phyloP scores from a whole-genome alignment of 1,140 invertebrate genomes.

The Copidosoma floridanum region DNA sequence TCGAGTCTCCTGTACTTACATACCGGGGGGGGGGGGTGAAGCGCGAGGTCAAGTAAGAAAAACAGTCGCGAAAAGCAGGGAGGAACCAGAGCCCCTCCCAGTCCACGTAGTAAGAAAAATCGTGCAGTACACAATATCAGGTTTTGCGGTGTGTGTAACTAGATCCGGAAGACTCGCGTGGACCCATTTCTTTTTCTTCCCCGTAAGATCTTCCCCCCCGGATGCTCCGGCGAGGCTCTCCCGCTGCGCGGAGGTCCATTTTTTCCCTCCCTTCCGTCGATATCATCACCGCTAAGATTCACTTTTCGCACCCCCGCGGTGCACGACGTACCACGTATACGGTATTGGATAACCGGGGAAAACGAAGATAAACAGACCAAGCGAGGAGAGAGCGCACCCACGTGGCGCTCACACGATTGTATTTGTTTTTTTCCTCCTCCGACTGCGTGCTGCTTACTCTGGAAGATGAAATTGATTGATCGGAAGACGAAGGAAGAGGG shows the following conservation, averaged over 20 bases:
- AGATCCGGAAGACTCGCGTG: constrained; percentile 7
- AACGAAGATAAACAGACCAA: neutral
- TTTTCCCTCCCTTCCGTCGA: neutral
- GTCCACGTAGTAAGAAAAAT: neutral
- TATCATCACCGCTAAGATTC: too few relatives aligned
- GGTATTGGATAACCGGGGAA: neutral
- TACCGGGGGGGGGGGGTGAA: too few relatives aligned
- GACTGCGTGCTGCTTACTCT: too few relatives aligned
- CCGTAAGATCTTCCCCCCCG: constrained; percentile 3
- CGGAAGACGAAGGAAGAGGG: neutral
- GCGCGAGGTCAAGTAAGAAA: constrained; percentile 3
- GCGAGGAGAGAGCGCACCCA: too few relatives aligned
- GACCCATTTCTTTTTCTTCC: neutral
- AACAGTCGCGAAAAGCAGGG: constrained; percentile 9
- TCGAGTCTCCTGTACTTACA: too few relatives aligned
- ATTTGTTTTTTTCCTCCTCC: too few relatives aligned
- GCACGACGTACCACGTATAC: too few relatives aligned
- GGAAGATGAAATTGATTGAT: too few relatives aligned
- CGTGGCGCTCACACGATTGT: too few relatives aligned
- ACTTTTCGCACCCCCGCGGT: neutral
- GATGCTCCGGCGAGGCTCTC: neutral
- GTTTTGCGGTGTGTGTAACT: constrained; percentile 15
- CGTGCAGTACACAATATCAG: too few relatives aligned
- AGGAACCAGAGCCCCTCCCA: neutral
- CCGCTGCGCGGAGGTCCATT: neutral